Conservation (phyloP, 2,113 vertebrate genomes). For the Salvator merianae region DNA sequence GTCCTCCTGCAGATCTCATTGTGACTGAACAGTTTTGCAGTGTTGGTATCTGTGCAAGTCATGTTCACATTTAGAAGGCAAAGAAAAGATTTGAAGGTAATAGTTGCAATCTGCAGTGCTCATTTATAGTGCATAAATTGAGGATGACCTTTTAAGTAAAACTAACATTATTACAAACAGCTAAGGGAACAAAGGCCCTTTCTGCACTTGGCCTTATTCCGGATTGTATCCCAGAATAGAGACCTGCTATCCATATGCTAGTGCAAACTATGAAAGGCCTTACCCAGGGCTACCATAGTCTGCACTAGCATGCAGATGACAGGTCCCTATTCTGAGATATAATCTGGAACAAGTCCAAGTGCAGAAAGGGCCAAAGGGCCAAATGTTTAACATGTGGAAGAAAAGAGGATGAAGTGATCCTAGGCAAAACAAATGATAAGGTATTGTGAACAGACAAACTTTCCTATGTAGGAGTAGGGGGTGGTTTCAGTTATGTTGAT, state of each 20-base stretch:
- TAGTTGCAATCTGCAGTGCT: neutral
- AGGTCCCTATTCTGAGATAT: too few relatives aligned
- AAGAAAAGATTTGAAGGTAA: constrained; percentile 8
- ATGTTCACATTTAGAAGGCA: neutral
- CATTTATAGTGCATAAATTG: rapidly evolving
- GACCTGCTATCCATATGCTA: too few relatives aligned
- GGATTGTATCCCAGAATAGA: too few relatives aligned
- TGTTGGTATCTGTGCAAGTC: rapidly evolving
- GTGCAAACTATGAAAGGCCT: too few relatives aligned
- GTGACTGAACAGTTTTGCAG: neutral
- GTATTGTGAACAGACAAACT: neutral
- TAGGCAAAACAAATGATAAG: neutral
- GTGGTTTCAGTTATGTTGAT: neutral
- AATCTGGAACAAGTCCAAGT: too few relatives aligned
- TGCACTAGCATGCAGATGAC: too few relatives aligned
- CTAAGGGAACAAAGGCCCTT: too few relatives aligned
- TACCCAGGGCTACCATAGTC: too few relatives aligned
- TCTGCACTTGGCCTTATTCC: too few relatives aligned
- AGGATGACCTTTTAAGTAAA: neutral
- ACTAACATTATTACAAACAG: neutral
- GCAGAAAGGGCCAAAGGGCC: too few relatives aligned
- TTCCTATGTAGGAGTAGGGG: neutral
- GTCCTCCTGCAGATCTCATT: rapidly evolving
- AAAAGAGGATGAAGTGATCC: too few relatives aligned
- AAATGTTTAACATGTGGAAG: too few relatives aligned